Evolutionary conservation across 1,140 invertebrate species (phyloP).

Genomic region (Drosophila nasuta): DNA sequence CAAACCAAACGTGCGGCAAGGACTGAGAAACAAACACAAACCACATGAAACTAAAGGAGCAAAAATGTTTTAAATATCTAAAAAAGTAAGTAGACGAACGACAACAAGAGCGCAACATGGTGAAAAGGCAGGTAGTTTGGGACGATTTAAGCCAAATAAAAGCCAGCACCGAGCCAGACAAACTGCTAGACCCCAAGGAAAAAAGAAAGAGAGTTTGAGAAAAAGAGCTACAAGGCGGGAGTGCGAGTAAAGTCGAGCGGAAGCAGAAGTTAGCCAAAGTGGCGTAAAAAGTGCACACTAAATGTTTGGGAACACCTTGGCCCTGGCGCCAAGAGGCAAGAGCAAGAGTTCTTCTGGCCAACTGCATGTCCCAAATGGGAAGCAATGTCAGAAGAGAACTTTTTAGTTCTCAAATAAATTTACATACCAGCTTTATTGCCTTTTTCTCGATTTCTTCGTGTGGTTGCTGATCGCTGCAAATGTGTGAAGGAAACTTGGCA

Average conservation of each 20-base stretch:
- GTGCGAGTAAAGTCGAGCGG: neutral
- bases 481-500: slow-evolving; percentile 38
- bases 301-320: slow-evolving; percentile 71
- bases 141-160: slow-evolving; percentile 74
- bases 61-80: slow-evolving; percentile 24
- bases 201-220: neutral
- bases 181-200: slow-evolving; percentile 37
- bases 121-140: slow-evolving; percentile 32
- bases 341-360: slow-evolving; percentile 43
- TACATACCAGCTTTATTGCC: slow-evolving; percentile 65
- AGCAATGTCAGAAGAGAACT: slow-evolving; percentile 37
- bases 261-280: slow-evolving; percentile 22
- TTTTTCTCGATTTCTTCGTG: slow-evolving; percentile 6
- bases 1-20: slow-evolving; percentile 48
- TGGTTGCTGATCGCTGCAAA: slow-evolving; percentile 34
- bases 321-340: neutral
- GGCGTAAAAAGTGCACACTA: slow-evolving; percentile 32
- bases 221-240: neutral
- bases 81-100: slow-evolving; percentile 71
- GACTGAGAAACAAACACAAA: slow-evolving; percentile 4
- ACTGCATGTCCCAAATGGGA: slow-evolving; percentile 60
- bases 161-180: slow-evolving; percentile 49
- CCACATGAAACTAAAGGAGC: neutral
- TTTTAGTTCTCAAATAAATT: slow-evolving; percentile 68
- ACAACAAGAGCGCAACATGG: slow-evolving; percentile 46